Evolutionary conservation across 2,888 invertebrate species (phyloP).

Genomic region (Ditula angustiorana): DNA sequence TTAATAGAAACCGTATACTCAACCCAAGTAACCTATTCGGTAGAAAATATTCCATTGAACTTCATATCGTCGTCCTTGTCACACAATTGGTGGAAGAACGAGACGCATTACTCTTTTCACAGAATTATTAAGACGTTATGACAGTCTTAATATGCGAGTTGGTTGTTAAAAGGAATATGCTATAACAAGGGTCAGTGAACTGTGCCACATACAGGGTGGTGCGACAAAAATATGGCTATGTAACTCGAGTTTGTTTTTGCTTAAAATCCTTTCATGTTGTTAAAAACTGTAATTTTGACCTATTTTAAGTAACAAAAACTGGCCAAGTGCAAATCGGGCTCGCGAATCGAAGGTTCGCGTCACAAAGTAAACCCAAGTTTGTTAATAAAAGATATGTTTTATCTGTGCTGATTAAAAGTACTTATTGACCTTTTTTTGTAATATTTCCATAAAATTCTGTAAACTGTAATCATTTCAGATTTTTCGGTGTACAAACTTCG

Average conservation of each 20-base stretch:
- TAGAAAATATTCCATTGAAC: background rate
- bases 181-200: slow-evolving; percentile 9
- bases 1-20: slow-evolving; percentile 24
- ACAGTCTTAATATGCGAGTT: background rate
- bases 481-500: no score
- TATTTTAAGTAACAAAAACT: background rate
- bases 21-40: slow-evolving; percentile 10
- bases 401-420: no score
- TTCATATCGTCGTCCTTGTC: background rate
- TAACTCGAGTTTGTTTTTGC: background rate
- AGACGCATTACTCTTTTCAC: background rate
- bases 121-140: background rate
- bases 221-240: background rate
- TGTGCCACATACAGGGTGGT: background rate
- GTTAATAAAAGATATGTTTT: no score
- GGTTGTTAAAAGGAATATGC: slow-evolving; percentile 1
- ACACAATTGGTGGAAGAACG: background rate
- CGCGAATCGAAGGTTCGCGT: no score
- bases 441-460: no score
- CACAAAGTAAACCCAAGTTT: no score
- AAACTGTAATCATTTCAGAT: no score
- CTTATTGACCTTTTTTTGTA: no score
- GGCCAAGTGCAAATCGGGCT: no score
- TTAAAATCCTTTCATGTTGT: background rate
- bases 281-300: background rate